A percentile compares a stretch with the other conserved stretches of the same genome.
These are phyloP conservation scores for Felis chaus DNA, from an alignment of 2,113 vertebrate species.

Conservation along the genomic window DNA sequence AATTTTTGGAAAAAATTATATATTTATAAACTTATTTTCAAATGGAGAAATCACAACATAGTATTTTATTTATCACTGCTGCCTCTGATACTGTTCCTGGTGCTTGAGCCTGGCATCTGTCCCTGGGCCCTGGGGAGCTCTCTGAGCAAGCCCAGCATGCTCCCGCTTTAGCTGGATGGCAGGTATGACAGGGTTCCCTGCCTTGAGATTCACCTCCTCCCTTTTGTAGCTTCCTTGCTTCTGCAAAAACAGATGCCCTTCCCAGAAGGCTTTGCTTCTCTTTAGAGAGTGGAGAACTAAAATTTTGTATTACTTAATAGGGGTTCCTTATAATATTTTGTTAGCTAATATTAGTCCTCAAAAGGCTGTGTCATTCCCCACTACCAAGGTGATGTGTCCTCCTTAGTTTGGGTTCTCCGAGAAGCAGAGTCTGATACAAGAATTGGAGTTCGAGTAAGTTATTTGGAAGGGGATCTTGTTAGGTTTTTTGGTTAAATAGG, in stretches of 20 bases:
- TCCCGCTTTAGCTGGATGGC: not conserved
- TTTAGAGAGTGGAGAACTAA: not conserved
- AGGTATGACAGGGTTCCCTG: not conserved
- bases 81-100: not conserved
- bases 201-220: not conserved
- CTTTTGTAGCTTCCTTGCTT: not conserved
- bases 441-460: not conserved
- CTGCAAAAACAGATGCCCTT: not conserved
- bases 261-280: not conserved
- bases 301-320: not conserved
- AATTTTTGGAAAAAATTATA: not conserved
- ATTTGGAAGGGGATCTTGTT: not conserved
- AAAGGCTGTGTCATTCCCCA: not conserved
- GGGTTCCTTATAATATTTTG: conserved; percentile 10
- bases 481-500: too few species aligned
- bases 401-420: not conserved
- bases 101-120: not conserved
- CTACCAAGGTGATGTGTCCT: not conserved
- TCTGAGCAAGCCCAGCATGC: not conserved
- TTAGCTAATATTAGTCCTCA: not conserved
- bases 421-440: not conserved
- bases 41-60: not conserved
- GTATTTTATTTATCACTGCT: not conserved
- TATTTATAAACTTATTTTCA: not conserved
- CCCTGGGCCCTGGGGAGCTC: not conserved